Base-by-base conservation (phyloP, 2,113 vertebrate species). In the Ariopsis seemanni region DNA sequence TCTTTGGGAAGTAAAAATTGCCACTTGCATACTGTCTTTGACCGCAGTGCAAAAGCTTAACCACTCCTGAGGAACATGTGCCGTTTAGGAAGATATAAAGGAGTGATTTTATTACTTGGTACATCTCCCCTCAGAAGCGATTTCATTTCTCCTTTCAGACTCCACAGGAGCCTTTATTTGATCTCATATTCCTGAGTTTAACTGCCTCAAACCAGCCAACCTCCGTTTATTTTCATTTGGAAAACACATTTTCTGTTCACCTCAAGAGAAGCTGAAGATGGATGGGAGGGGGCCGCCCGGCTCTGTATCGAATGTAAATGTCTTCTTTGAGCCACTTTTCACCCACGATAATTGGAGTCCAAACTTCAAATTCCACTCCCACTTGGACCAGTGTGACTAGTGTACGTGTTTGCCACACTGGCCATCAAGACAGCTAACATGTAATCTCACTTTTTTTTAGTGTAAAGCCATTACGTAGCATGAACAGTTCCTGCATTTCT, bases 181-280 rank as follows among this genome's bases (percentile, higher is more conserved):
- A 96, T 95, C 95, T 95, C 94, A 95, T 95, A 95, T 95, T 95
- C 94, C 93, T 52, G 93, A 93, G 92, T 94, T 92, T 91, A 94
- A 93, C 95, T 93, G 95, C 93, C 93, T 94, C 92, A 92, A 93
- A 95, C 95, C 91, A 91, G 92, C 93, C 91, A 89, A 93, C 92
- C 93, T 94, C 92, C 93, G 94, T 94, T 95, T 95, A 95, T 95
- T 96, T 96, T 96, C 95, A 95, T 95, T 96, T 95, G 95, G 94
- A 95, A 95, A 96, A 95, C 94, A 95, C 94, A 95, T 96, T 96
- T 95, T 95, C 94, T 88, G 91, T 93, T 91, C 86, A 88, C 86
- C 82, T 88, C 89, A 92, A 93, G 93, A 90, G 90, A 91, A 93
- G 90, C 93, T 90, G 88, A 82, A 92, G 91, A 75, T 89, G 85